Conservation (phyloP, 2,113 vertebrate species). For the Paratilapia polleni region DNA sequence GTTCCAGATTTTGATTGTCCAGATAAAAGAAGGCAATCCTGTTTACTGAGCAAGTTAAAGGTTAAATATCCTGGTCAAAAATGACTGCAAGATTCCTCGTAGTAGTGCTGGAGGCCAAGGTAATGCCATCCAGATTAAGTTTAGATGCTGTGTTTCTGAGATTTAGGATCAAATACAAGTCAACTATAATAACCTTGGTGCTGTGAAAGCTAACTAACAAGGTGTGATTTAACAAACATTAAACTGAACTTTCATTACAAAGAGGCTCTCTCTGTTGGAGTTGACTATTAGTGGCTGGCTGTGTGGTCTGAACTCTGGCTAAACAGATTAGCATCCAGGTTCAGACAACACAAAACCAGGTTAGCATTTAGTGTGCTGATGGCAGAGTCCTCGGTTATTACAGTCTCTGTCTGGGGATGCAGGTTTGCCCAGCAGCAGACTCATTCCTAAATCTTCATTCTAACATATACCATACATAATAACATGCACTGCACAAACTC, state of each 20-base stretch:
- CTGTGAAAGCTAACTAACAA: not conserved
- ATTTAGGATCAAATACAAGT: not conserved
- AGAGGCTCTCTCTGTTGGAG: not conserved
- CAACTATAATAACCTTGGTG: not conserved
- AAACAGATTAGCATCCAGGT: conserved; percentile 67
- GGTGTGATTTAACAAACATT: not conserved
- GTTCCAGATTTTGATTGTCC: not conserved
- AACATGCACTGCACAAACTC: conserved; percentile 3
- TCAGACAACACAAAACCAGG: conserved; percentile 63
- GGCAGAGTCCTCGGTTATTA: conserved; percentile 42
- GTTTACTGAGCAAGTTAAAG: not conserved
- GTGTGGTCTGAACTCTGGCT: conserved; percentile 20
- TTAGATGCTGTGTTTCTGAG: not conserved
- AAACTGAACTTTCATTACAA: not conserved
- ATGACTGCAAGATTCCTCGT: not conserved
- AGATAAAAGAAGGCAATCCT: not conserved
- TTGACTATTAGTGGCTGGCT: not conserved
- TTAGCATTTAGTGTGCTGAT: conserved; percentile 59
- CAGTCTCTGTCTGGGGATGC: conserved; percentile 51
- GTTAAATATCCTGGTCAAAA: not conserved
- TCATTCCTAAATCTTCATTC: not conserved
- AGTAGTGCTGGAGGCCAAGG: not conserved
- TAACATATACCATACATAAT: conserved; percentile 21
- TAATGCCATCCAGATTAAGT: not conserved
- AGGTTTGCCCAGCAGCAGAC: not conserved